Base-by-base conservation (phyloP, 2,797 vertebrate genomes). In the Myiotriccus ornatus region DNA sequence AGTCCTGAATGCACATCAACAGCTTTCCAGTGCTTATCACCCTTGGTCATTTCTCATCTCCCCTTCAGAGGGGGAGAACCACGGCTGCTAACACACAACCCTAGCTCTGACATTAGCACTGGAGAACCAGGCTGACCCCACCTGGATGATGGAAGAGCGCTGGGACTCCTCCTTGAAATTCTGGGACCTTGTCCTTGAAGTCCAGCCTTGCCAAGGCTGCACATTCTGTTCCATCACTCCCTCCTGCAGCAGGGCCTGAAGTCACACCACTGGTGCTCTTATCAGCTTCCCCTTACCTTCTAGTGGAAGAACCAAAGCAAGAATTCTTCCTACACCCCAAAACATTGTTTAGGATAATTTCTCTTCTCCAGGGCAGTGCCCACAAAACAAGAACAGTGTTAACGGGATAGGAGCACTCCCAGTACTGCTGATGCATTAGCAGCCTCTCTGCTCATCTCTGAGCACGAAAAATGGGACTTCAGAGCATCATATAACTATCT, bases 1-100 rank as follows among this genome's bases (percentile, higher is more conserved):
- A 82, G 70, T 41, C 77, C 84, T 90, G 35, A 89, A 89, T 3
- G 32, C 50, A 84, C 2, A 1, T 95, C 95, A 94, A 71, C 90
- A 96, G 46, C 71, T 94, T 89, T 85, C 80, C 79, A 68, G 70
- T 90, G 64, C 74, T 82, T 90, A 49, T 24, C 75, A 90, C 46
- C 81, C 27, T 60, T 32, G 27, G 34, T 62, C 83, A 79, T 95
- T 90, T 83, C 81, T 94, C 91, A 83, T 79, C 37, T 71, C 17
- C 70, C 11, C 3, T 91, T 74, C 74, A 55, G 60, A 85, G 27
- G 14, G 34, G 43, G 15, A 65, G 41, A 64, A 56, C 34, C 1
- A 0, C 7, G 14, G 34, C 41, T 79, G 80, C 53, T 74, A 53
- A 83, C 41, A 76, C 28, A 84, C 14, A 74, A 0, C 21, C 34